These are phyloP conservation scores for Strigamia crassipes DNA, from an alignment of 2,888 invertebrate genomes.

Conservation along the genomic window DNA sequence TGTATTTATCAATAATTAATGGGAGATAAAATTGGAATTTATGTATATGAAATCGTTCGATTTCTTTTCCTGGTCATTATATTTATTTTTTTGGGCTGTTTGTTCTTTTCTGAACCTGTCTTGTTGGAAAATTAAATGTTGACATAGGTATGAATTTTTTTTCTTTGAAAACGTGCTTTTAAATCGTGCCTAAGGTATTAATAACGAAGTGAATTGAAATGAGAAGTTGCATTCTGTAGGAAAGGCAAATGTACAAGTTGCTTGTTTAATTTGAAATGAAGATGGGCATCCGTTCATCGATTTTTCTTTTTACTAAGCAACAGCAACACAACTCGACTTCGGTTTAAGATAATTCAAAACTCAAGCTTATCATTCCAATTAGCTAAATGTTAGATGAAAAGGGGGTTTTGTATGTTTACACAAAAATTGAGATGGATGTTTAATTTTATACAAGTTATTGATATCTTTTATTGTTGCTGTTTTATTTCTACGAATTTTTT, in stretches of 20 bases:
- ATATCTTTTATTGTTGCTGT: not conserved
- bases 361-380: slow-evolving; percentile 2
- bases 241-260: slow-evolving; percentile 8
- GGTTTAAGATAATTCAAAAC: not conserved
- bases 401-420: not conserved
- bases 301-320: slow-evolving; percentile 9
- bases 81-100: not conserved
- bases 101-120: not conserved
- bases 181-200: slow-evolving; percentile 24
- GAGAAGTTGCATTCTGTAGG: not conserved
- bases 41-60: not conserved
- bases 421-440: not conserved
- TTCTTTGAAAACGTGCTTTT: not conserved
- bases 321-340: slow-evolving; percentile 6
- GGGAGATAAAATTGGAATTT: not conserved
- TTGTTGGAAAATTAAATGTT: not conserved
- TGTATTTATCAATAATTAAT: not conserved
- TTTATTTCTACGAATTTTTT: not conserved
- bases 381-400: not conserved
- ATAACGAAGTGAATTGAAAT: slow-evolving; percentile 17
- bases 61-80: not conserved
- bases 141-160: slow-evolving; percentile 17
- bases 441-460: not conserved
- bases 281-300: slow-evolving; percentile 29
- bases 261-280: slow-evolving; percentile 42